Percentiles rank a stretch among this genome's conserved stretches.
phyloP scores from a whole-genome alignment of 2,797 vertebrate genomes.

The Coracias cyanogaster region DNA sequence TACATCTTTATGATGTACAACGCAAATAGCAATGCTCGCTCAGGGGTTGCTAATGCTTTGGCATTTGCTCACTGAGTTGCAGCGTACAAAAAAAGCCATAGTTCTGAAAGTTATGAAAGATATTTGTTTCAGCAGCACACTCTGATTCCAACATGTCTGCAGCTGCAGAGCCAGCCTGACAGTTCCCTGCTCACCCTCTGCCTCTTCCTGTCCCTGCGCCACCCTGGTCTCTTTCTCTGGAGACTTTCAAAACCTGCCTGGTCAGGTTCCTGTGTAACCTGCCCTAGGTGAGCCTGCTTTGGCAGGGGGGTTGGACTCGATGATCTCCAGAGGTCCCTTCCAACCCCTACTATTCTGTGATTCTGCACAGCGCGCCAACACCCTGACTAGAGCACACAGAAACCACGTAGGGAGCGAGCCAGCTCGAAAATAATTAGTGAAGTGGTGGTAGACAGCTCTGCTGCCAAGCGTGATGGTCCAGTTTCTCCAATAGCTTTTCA shows the following conservation, averaged over 20 bases:
- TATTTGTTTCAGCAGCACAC: background rate
- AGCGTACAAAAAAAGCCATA: background rate
- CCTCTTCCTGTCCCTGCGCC: background rate
- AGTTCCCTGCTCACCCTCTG: accelerated
- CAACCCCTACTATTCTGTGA: no score
- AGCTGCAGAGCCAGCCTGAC: background rate
- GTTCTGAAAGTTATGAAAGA: background rate
- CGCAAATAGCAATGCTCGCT: background rate
- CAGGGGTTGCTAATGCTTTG: background rate
- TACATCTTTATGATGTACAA: background rate
- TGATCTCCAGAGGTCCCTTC: no score
- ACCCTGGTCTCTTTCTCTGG: no score
- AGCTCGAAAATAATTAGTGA: background rate
- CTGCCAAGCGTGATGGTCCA: background rate
- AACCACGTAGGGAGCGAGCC: background rate
- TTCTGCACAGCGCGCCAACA: background rate
- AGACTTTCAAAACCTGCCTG: no score
- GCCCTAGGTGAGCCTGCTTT: no score
- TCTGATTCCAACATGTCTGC: background rate
- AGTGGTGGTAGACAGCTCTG: accelerated
- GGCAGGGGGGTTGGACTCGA: no score
- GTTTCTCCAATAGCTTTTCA: background rate
- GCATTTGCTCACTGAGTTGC: background rate
- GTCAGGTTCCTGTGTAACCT: no score
- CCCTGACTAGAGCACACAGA: background rate